A percentile compares a stretch with the other conserved stretches of the same genome.
phyloP scores from a whole-genome alignment of 2,888 invertebrate species.

The Biston stratarius region DNA sequence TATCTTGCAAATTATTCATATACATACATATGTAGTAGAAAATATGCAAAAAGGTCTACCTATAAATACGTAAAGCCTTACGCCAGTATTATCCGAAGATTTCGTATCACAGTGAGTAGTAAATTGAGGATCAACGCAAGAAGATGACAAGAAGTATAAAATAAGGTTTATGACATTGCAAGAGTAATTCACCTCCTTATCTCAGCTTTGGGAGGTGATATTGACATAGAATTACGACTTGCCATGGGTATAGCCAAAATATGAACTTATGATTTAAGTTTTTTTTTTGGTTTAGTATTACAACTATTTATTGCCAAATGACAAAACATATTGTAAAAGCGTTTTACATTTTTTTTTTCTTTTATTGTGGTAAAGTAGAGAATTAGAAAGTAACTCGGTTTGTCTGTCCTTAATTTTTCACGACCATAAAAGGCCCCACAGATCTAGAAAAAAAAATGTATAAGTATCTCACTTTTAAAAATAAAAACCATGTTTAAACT shows the following conservation, averaged over 20 bases:
- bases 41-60: slow-evolving; percentile 22
- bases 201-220: slow-evolving; percentile 40
- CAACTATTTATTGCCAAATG: too few relatives aligned
- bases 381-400: too few relatives aligned
- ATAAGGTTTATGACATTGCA: slow-evolving; percentile 54
- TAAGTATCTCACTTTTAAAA: too few relatives aligned
- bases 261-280: background rate
- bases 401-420: too few relatives aligned
- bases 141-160: slow-evolving; percentile 55
- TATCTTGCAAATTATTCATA: background rate
- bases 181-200: slow-evolving; percentile 54
- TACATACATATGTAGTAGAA: background rate
- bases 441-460: too few relatives aligned
- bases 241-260: background rate
- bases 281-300: background rate
- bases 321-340: too few relatives aligned
- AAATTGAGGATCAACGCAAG: slow-evolving; percentile 53
- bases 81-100: slow-evolving; percentile 33
- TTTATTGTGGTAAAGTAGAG: too few relatives aligned
- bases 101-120: slow-evolving; percentile 40
- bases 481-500: too few relatives aligned
- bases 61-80: slow-evolving; percentile 32
- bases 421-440: too few relatives aligned
- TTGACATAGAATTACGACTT: slow-evolving; percentile 13
- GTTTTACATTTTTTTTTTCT: too few relatives aligned